phyloP scores from a whole-genome alignment of 2,113 vertebrate species.

The Chunga burmeisteri region DNA sequence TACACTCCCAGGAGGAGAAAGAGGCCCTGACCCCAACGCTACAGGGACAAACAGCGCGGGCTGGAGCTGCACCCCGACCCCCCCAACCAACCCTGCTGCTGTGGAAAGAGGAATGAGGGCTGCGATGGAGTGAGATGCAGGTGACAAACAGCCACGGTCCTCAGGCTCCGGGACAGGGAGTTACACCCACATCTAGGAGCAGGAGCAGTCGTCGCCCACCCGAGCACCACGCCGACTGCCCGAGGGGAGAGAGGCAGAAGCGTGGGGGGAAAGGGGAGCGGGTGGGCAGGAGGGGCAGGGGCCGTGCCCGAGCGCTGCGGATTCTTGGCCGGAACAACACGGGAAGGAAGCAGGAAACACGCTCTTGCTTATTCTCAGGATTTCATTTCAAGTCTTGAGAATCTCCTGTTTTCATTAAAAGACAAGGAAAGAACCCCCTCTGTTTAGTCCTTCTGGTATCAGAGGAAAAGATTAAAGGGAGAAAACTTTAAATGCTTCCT shows the following conservation, averaged over 20 bases:
- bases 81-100: background rate
- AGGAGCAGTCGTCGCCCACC: background rate
- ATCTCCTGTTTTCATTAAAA: slow-evolving; percentile 35
- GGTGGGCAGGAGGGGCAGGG: background rate
- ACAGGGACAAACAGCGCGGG: background rate
- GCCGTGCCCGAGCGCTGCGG: background rate
- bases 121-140: background rate
- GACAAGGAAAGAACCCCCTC: background rate
- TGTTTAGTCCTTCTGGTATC: background rate
- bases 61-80: accelerated
- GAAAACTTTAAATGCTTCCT: slow-evolving; percentile 4
- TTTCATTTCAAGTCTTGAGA: slow-evolving; percentile 7
- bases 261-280: accelerated
- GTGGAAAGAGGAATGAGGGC: background rate
- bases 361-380: background rate
- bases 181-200: background rate
- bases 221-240: accelerated
- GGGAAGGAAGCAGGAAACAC: slow-evolving; percentile 29
- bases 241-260: background rate
- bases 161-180: background rate
- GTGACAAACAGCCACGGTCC: background rate
- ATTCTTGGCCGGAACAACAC: background rate
- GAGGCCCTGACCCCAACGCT: background rate
- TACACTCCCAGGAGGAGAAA: background rate
- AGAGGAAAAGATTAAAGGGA: slow-evolving; percentile 18